Conservation (phyloP, 2,888 invertebrate genomes). For the Agrotis ipsilon region DNA sequence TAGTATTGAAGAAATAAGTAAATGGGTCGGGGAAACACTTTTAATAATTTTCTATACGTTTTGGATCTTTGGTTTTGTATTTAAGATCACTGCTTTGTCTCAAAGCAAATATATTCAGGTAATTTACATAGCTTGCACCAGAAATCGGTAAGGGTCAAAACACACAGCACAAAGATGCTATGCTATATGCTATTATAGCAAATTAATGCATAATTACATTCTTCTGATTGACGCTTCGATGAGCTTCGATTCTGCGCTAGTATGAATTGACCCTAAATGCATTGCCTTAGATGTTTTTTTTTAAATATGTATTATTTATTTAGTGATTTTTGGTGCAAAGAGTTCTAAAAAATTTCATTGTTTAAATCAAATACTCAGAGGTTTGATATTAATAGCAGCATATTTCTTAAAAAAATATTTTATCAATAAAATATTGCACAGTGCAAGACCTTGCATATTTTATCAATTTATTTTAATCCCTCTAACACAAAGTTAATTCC, state of each 20-base stretch:
- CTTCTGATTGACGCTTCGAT: no score
- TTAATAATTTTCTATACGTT: not conserved
- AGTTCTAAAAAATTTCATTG: not conserved
- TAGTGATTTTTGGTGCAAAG: not conserved
- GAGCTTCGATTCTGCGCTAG: no score
- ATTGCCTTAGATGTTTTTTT: not conserved
- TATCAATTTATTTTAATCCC: not conserved
- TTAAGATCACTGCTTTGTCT: not conserved
- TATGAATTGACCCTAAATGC: no score
- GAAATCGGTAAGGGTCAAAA: not conserved
- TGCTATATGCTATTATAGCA: no score
- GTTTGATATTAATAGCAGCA: not conserved
- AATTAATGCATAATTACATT: no score
- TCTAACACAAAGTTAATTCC: constrained; percentile 44
- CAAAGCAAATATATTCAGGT: not conserved
- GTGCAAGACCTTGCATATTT: not conserved
- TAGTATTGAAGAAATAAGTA: constrained; percentile 18
- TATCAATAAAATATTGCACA: not conserved
- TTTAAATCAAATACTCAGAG: not conserved
- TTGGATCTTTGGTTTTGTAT: not conserved
- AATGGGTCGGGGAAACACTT: not conserved
- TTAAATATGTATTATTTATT: not conserved
- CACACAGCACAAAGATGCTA: no score
- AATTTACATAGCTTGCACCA: not conserved
- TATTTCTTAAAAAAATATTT: not conserved